Evolutionary conservation across 2,888 invertebrate species (phyloP).

Genomic region (Eristalis arbustorum): DNA sequence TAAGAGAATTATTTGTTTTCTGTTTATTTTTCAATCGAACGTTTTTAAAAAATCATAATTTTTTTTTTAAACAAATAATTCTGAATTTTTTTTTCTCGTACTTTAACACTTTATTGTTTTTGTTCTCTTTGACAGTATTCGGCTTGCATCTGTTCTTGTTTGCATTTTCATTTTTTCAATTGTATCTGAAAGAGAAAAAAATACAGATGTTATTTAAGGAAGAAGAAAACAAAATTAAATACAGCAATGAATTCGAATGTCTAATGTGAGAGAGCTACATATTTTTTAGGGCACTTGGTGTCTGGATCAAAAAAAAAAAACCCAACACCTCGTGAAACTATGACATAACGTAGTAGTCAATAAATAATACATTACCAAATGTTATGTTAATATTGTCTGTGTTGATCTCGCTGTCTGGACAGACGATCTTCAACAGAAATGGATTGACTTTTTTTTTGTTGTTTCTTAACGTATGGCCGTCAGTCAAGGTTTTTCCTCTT

Average conservation of each 20-base stretch:
- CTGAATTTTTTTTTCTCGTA: neutral
- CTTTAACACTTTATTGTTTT: neutral
- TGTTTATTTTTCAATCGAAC: neutral
- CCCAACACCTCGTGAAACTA: conserved; percentile 17
- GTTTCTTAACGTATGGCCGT: neutral
- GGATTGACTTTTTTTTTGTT: neutral
- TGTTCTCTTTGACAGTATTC: conserved; percentile 5
- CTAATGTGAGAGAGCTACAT: neutral
- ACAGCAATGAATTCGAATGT: neutral
- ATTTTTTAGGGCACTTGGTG: neutral
- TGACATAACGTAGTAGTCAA: conserved; percentile 58
- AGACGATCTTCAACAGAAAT: neutral
- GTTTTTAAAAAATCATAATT: neutral
- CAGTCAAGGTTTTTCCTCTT: conserved; percentile 23
- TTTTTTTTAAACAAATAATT: neutral
- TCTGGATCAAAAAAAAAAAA: neutral
- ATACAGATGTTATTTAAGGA: neutral
- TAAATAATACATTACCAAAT: conserved; percentile 61
- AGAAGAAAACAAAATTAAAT: too few species aligned
- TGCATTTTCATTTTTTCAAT: conserved; percentile 9
- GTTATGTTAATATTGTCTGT: conserved; percentile 43
- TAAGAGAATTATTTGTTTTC: neutral
- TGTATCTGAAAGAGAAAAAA: conserved; percentile 33
- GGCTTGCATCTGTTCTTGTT: neutral
- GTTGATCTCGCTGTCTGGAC: conserved; percentile 30